Evolutionary conservation across 1,140 invertebrate genomes (phyloP).

Genomic region (Pseudomyrmex cubaensis): DNA sequence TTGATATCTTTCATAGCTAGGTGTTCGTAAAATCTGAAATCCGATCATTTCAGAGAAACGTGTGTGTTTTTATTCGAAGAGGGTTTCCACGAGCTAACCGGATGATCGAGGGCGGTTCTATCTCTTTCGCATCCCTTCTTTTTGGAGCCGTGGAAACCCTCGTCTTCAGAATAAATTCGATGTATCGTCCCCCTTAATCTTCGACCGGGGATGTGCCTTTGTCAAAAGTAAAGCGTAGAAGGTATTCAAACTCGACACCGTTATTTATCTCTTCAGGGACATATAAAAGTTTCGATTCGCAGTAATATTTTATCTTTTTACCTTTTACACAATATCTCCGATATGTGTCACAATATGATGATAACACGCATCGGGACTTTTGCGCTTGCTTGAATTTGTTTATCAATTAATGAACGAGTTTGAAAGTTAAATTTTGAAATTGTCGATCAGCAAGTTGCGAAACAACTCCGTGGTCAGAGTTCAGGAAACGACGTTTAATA

Average conservation of each 20-base stretch:
- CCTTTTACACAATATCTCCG: not conserved
- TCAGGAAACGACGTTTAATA: constrained; percentile 52
- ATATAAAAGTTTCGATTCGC: not conserved
- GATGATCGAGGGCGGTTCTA: not conserved
- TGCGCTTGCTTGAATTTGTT: too few species aligned
- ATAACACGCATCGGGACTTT: too few species aligned
- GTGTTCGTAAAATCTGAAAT: constrained; percentile 1
- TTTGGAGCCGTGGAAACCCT: not conserved
- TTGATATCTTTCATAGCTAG: not conserved
- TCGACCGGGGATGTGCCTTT: not conserved
- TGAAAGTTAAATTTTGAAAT: not conserved
- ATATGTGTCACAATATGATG: not conserved
- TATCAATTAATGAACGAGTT: too few species aligned
- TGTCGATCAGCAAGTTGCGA: not conserved
- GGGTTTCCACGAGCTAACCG: not conserved
- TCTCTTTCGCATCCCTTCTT: constrained; percentile 9
- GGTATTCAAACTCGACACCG: not conserved
- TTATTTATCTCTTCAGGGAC: not conserved
- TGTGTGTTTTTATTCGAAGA: constrained; percentile 1
- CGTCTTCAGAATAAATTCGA: constrained; percentile 1
- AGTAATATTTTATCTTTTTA: not conserved
- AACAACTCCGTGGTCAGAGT: not conserved
- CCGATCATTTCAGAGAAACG: not conserved
- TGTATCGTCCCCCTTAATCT: constrained; percentile 10
- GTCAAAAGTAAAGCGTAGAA: constrained; percentile 3